Conservation (phyloP, 2,797 vertebrate genomes). For the Anolis apletophallus region DNA sequence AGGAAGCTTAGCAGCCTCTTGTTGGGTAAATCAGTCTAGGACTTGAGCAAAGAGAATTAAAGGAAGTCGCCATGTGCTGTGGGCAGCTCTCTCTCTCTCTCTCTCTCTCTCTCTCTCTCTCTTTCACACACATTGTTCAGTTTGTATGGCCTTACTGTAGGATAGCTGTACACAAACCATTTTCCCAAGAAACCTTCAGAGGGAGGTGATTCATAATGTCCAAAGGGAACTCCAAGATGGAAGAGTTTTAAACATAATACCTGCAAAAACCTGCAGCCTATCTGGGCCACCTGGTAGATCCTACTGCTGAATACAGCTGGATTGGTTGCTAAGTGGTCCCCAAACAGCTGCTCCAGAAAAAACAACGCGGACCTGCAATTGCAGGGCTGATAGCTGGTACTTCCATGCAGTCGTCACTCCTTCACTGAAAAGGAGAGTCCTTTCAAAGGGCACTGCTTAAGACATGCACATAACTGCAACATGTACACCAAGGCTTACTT, state of each 20-base stretch:
- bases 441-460: no score
- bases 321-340: neutral
- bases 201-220: neutral
- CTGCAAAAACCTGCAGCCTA: neutral
- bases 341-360: neutral
- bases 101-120: no score
- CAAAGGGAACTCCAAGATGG: neutral
- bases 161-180: neutral
- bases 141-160: neutral
- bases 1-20: constrained; percentile 23
- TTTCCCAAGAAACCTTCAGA: neutral
- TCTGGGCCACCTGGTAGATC: neutral
- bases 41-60: neutral
- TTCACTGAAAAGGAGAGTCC: no score
- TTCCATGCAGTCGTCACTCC: no score
- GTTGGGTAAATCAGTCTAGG: constrained; percentile 29
- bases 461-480: no score
- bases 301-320: no score
- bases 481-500: no score
- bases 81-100: no score
- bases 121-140: neutral
- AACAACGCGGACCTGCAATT: neutral
- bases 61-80: neutral
- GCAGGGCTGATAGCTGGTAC: neutral
- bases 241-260: neutral